Evolutionary conservation across 1,140 invertebrate species (phyloP).

Genomic region (Octopus sinensis): DNA sequence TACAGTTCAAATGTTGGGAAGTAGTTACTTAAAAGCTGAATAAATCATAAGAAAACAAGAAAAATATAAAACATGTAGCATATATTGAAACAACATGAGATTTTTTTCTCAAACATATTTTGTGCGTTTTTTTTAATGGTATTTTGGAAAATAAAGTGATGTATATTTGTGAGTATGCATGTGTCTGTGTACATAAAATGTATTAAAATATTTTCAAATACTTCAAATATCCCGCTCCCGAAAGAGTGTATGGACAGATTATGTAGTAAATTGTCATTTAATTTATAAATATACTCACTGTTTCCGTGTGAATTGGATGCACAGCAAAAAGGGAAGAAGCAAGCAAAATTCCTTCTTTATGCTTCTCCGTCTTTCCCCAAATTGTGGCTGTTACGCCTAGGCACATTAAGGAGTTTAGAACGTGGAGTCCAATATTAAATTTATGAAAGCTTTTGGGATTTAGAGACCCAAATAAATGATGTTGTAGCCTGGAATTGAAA

Average conservation of each 20-base stretch:
- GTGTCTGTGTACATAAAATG: neutral
- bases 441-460: neutral
- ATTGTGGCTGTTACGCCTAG: neutral
- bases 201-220: neutral
- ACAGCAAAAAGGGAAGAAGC: neutral
- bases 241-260: too few species aligned
- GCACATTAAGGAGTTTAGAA: neutral
- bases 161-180: neutral
- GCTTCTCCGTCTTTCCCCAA: neutral
- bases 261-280: neutral
- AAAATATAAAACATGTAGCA: too few species aligned
- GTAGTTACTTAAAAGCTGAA: too few species aligned
- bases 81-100: neutral
- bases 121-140: neutral
- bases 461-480: neutral
- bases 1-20: too few species aligned
- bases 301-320: conserved; percentile 13
- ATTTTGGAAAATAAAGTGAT: neutral
- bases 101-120: neutral
- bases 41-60: too few species aligned
- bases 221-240: too few species aligned
- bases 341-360: neutral
- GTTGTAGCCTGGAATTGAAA: neutral
- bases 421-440: neutral
- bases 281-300: neutral